These are phyloP conservation scores for Heliornis fulica DNA, from an alignment of 2,113 vertebrate species.

Conservation along the genomic window DNA sequence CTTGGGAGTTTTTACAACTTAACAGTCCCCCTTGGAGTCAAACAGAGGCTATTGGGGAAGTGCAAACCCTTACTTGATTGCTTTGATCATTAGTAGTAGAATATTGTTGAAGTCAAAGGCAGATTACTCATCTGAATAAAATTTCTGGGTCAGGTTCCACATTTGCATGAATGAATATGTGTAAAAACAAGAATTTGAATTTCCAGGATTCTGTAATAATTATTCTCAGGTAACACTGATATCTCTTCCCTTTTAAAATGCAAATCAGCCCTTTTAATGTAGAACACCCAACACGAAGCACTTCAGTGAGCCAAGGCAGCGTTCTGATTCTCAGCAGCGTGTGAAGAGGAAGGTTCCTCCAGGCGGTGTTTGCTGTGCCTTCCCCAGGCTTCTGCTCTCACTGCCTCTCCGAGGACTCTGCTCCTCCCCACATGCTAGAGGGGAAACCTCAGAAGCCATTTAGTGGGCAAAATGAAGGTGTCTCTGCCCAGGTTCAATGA, in stretches of 20 bases:
- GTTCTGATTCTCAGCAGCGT: background rate
- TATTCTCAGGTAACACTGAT: background rate
- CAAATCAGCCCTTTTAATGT: background rate
- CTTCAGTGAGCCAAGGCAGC: background rate
- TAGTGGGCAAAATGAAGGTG: background rate
- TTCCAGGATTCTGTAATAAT: background rate
- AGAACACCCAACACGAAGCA: background rate
- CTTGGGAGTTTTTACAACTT: background rate
- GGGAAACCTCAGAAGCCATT: background rate
- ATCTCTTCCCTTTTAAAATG: constrained; percentile 6
- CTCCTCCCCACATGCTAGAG: background rate
- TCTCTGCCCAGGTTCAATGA: background rate
- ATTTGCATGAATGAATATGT: constrained; percentile 12
- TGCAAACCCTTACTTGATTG: background rate
- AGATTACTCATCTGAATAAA: constrained; percentile 21
- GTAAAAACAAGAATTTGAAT: background rate
- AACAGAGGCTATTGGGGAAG: background rate
- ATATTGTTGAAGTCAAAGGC: background rate
- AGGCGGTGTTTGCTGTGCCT: background rate
- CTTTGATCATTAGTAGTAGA: background rate
- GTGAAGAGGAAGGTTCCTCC: background rate
- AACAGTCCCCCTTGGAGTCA: background rate
- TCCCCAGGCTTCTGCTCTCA: background rate
- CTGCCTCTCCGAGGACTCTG: rapidly evolving
- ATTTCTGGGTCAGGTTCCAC: background rate